Percentiles rank a stretch among this genome's conserved stretches.
Evolutionary conservation across 2,113 vertebrate genomes (phyloP).

Genomic region (Podarcis muralis): DNA sequence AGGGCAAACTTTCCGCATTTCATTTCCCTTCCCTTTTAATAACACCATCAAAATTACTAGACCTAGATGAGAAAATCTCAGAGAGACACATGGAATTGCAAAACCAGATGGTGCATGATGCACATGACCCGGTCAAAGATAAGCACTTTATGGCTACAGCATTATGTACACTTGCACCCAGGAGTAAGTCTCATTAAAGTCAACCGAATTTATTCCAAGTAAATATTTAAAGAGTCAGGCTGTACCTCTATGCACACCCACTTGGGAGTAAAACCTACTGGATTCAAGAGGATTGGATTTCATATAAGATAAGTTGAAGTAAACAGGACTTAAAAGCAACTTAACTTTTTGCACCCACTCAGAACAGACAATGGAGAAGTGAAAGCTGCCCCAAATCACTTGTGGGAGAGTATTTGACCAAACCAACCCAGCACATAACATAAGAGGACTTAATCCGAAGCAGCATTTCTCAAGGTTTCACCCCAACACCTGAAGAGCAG

Average conservation of each 20-base stretch:
- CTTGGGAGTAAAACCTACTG: neutral
- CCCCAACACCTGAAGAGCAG: neutral
- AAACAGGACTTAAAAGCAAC: neutral
- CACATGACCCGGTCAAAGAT: neutral
- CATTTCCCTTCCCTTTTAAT: neutral
- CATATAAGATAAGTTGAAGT: neutral
- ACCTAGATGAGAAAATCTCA: neutral
- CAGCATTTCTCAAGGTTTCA: neutral
- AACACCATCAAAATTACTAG: neutral
- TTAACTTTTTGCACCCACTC: neutral
- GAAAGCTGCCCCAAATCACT: neutral
- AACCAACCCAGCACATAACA: neutral
- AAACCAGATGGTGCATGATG: neutral
- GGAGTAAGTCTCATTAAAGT: neutral
- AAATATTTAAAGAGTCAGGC: neutral
- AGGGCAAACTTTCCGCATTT: neutral
- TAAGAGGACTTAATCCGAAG: neutral
- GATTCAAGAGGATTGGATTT: neutral
- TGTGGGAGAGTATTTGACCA: neutral
- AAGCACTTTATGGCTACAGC: neutral
- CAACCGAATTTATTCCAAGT: neutral
- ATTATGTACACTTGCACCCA: neutral
- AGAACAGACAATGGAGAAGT: neutral
- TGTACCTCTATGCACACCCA: neutral
- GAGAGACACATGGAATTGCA: neutral